A percentile compares a stretch with the other conserved stretches of the same genome.
Conservation (phyloP, 2,113 vertebrate genomes). For the Oncorhynchus mykiss region DNA sequence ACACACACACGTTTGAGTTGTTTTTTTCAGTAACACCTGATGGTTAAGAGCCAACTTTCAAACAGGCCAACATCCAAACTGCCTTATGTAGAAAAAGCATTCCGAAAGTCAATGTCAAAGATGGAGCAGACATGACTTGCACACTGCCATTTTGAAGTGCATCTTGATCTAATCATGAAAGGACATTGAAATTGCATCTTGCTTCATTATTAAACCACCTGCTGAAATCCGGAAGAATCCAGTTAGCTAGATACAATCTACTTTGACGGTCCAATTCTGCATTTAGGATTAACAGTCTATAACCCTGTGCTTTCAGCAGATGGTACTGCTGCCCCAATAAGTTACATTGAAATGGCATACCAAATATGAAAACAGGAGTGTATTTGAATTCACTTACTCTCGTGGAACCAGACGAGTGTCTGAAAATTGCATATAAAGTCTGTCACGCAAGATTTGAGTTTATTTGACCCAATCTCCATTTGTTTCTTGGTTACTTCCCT, state of each 20-base stretch:
- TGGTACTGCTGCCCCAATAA: constrained; percentile 50
- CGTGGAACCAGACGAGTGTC: no score
- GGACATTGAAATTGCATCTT: constrained; percentile 15
- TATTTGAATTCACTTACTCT: no score
- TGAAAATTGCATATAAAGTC: no score
- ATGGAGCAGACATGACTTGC: background rate
- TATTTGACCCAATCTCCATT: no score
- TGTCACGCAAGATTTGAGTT: no score
- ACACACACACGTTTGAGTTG: background rate
- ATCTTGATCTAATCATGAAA: constrained; percentile 30
- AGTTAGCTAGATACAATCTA: constrained; percentile 6
- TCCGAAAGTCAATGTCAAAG: constrained; percentile 7
- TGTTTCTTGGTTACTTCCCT: no score
- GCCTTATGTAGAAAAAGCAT: constrained; percentile 14
- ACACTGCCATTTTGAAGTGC: constrained; percentile 16
- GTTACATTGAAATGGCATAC: background rate
- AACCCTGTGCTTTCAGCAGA: constrained; percentile 48
- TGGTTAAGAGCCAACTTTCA: background rate
- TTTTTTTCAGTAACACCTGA: constrained; percentile 24
- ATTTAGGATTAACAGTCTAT: background rate
- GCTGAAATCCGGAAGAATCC: background rate
- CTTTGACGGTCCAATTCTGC: constrained; percentile 7
- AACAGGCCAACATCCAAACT: no score
- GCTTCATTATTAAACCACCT: constrained; percentile 10
- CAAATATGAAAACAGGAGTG: no score